Conservation (phyloP, 2,113 vertebrate species). For the Melanotaenia duboulayi region DNA sequence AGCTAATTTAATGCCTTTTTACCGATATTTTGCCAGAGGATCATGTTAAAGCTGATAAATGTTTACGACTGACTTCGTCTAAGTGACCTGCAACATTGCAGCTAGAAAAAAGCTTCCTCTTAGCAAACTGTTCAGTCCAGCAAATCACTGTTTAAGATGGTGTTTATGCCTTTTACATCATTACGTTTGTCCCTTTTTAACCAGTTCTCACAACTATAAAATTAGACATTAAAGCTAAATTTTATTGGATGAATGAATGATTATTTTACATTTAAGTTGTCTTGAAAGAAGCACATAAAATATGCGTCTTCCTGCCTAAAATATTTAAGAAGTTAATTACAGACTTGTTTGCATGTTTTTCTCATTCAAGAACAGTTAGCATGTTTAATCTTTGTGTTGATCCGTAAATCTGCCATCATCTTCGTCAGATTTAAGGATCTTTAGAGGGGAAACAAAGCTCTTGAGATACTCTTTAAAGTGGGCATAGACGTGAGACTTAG, state of each 20-base stretch:
- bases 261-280: too few relatives aligned
- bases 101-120: background rate
- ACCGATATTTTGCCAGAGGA: background rate
- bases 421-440: constrained; percentile 76
- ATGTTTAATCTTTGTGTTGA: too few relatives aligned
- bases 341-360: background rate
- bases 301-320: too few relatives aligned
- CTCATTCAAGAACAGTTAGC: background rate
- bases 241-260: background rate
- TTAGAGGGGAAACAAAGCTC: constrained; percentile 83
- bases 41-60: background rate
- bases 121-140: background rate
- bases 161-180: background rate
- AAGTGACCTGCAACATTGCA: too few relatives aligned
- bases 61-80: background rate
- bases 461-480: constrained; percentile 83
- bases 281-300: too few relatives aligned
- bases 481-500: constrained; percentile 84
- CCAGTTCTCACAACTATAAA: too few relatives aligned
- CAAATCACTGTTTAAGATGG: background rate
- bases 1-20: constrained; percentile 28
- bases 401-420: constrained; percentile 5
- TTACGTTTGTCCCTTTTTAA: background rate
- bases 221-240: background rate
- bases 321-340: background rate